phyloP scores from a whole-genome alignment of 2,113 vertebrate species.

The Butorides virescens region DNA sequence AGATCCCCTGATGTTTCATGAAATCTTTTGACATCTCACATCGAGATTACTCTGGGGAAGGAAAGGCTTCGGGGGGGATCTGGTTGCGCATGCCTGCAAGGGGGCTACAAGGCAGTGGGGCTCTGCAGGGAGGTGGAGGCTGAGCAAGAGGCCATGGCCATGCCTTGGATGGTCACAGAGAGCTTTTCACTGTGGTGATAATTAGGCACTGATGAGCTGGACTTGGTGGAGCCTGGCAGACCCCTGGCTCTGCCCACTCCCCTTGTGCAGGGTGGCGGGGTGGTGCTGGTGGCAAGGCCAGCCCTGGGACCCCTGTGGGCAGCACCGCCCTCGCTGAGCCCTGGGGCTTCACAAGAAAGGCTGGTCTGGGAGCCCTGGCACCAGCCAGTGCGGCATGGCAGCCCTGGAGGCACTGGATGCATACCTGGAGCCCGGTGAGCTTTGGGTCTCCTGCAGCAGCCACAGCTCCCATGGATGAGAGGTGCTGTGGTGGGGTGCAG shows the following conservation, averaged over 20 bases:
- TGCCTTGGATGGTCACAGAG: not conserved
- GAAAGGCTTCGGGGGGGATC: not conserved
- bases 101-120: not conserved
- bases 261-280: not conserved
- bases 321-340: not conserved
- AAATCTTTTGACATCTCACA: not conserved
- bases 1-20: not conserved
- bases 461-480: not conserved
- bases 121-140: not conserved
- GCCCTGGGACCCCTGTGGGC: not conserved
- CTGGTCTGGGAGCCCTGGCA: not conserved
- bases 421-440: not conserved
- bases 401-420: not conserved
- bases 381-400: fast-evolving
- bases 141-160: not conserved
- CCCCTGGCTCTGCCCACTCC: not conserved
- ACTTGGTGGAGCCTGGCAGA: not conserved
- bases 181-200: not conserved
- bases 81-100: fast-evolving
- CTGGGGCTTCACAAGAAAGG: not conserved
- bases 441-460: not conserved
- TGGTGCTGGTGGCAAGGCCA: not conserved
- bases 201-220: not conserved
- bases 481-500: not conserved
- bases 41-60: not conserved